phyloP scores from a whole-genome alignment of 2,888 invertebrate genomes.

The Kryphioiulus occultus region DNA sequence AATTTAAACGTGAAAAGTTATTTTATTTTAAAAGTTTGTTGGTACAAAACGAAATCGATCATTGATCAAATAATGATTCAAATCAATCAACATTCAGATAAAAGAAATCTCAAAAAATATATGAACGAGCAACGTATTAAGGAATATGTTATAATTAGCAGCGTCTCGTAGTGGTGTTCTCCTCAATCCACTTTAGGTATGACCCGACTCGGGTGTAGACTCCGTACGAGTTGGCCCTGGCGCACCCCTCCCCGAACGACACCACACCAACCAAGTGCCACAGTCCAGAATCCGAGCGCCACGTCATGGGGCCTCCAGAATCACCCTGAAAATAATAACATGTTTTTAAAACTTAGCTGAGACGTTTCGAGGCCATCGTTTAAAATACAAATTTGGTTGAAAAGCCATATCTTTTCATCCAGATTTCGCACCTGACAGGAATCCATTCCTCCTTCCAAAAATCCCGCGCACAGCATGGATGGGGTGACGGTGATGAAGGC shows the following conservation, averaged over 20 bases:
- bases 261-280: conserved; percentile 49
- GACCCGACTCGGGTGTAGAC: conserved; percentile 48
- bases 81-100: too few species aligned
- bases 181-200: conserved; percentile 44
- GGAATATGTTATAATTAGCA: too few species aligned
- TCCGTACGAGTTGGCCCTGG: conserved; percentile 49
- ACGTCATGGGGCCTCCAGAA: conserved; percentile 48
- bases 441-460: conserved; percentile 46
- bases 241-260: conserved; percentile 49
- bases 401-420: too few species aligned
- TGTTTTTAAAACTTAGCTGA: too few species aligned
- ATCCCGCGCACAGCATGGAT: conserved; percentile 49
- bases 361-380: too few species aligned
- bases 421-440: conserved; percentile 50
- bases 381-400: too few species aligned
- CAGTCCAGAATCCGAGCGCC: conserved; percentile 33
- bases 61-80: too few species aligned
- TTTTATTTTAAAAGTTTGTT: too few species aligned
- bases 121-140: too few species aligned
- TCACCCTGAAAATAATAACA: conserved; percentile 46
- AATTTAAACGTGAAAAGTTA: too few species aligned
- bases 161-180: not conserved
- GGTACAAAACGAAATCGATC: too few species aligned
- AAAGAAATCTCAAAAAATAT: too few species aligned
- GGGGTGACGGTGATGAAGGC: conserved; percentile 44